Percentiles rank a stretch among this genome's conserved stretches.
These are phyloP conservation scores for Heliconius hermathena DNA, from an alignment of 1,140 invertebrate species.

Conservation along the genomic window DNA sequence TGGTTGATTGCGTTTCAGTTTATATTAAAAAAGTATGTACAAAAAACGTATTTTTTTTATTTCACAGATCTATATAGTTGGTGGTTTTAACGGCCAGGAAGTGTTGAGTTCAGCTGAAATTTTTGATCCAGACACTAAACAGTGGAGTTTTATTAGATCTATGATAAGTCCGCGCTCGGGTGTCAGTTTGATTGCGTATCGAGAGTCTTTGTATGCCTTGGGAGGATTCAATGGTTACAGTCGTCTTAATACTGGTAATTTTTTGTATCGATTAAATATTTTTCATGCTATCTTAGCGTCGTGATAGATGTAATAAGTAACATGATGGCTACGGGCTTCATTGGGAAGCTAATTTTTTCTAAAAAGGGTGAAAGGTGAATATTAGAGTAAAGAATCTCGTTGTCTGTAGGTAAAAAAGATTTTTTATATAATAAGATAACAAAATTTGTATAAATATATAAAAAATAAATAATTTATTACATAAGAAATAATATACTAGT, in stretches of 20 bases:
- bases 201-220: slow-evolving; percentile 85
- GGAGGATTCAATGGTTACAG: slow-evolving; percentile 87
- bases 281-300: no score
- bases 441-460: no score
- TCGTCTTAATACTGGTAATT: slow-evolving; percentile 79
- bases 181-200: slow-evolving; percentile 85
- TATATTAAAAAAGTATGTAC: neutral
- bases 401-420: no score
- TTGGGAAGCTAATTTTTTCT: no score
- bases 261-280: no score
- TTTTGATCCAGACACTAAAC: slow-evolving; percentile 83
- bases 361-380: no score
- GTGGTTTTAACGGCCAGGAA: slow-evolving; percentile 89
- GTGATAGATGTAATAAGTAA: no score
- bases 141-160: slow-evolving; percentile 88
- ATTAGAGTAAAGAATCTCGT: no score
- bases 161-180: slow-evolving; percentile 89
- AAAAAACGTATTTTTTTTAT: neutral
- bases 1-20: neutral
- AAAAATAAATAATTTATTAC: no score
- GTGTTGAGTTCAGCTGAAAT: slow-evolving; percentile 85
- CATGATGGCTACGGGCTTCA: no score
- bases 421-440: no score
- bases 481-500: neutral
- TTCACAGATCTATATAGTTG: slow-evolving; percentile 85